Evolutionary conservation across 2,888 invertebrate species (phyloP).

Genomic region (Parnassius glacialis): DNA sequence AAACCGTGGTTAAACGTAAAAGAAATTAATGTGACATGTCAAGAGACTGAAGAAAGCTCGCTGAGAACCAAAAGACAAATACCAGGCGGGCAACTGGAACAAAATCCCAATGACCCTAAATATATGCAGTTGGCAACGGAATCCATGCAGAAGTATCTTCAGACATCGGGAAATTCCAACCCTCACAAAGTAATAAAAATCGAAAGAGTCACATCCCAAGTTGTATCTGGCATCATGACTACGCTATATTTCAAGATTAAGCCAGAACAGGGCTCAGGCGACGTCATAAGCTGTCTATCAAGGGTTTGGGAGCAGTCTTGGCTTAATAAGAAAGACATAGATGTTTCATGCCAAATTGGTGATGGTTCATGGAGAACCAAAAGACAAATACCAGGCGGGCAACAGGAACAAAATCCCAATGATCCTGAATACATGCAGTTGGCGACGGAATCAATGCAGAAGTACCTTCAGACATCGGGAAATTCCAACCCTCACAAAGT

Average conservation of each 20-base stretch:
- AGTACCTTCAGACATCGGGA: constrained; percentile 39
- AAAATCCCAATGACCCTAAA: too few species aligned
- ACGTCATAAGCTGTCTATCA: constrained; percentile 52
- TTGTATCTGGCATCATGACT: too few species aligned
- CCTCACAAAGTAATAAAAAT: too few species aligned
- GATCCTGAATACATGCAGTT: constrained; percentile 41
- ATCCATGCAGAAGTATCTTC: too few species aligned
- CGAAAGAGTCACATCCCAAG: too few species aligned
- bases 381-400: constrained; percentile 31
- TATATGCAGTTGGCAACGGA: too few species aligned
- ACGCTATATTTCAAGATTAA: too few species aligned
- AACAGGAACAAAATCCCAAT: constrained; percentile 28
- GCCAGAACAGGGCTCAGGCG: too few species aligned
- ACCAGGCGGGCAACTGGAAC: too few species aligned
- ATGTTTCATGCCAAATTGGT: constrained; percentile 32
- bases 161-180: too few species aligned
- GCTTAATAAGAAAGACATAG: constrained; percentile 57
- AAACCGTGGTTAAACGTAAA: constrained; percentile 74
- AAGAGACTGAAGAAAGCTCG: constrained; percentile 32
- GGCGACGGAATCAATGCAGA: constrained; percentile 45
- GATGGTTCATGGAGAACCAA: constrained; percentile 23
- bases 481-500: constrained; percentile 35
- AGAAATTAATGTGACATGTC: constrained; percentile 43
- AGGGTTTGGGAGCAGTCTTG: constrained; percentile 81
- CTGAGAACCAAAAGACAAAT: too few species aligned